These are phyloP conservation scores for Nycticryphes semicollaris DNA, from an alignment of 2,113 vertebrate species.

Conservation along the genomic window DNA sequence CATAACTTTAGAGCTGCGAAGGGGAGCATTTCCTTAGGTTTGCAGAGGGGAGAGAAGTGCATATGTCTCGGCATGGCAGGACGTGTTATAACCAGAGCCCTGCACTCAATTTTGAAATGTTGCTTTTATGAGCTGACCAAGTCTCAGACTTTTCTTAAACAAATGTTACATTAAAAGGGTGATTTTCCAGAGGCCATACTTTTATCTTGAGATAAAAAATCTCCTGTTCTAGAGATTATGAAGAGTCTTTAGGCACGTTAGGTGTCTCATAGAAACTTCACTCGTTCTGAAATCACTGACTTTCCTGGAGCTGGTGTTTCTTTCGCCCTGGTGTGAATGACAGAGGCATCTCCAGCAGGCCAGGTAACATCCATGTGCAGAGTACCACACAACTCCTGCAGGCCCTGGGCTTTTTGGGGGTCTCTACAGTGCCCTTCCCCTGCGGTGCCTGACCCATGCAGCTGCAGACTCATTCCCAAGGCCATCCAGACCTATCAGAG, in stretches of 20 bases:
- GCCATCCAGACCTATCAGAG: fast-evolving
- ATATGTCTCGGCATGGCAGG: fast-evolving
- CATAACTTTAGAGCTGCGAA: not conserved
- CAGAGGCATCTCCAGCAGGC: fast-evolving
- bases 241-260: not conserved
- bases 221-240: not conserved
- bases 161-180: not conserved
- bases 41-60: not conserved
- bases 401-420: not conserved
- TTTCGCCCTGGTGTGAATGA: not conserved
- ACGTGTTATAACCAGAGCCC: not conserved
- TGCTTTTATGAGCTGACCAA: not conserved
- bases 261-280: not conserved
- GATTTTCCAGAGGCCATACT: not conserved
- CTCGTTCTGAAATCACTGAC: not conserved
- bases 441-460: not conserved
- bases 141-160: not conserved
- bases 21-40: not conserved
- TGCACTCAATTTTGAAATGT: not conserved
- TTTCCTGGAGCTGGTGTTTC: not conserved
- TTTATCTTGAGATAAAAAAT: not conserved
- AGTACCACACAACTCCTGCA: fast-evolving
- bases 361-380: fast-evolving
- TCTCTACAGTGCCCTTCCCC: too few relatives aligned
- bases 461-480: not conserved